These are phyloP conservation scores for Phalera bucephala DNA, from an alignment of 2,888 invertebrate species.

Conservation along the genomic window DNA sequence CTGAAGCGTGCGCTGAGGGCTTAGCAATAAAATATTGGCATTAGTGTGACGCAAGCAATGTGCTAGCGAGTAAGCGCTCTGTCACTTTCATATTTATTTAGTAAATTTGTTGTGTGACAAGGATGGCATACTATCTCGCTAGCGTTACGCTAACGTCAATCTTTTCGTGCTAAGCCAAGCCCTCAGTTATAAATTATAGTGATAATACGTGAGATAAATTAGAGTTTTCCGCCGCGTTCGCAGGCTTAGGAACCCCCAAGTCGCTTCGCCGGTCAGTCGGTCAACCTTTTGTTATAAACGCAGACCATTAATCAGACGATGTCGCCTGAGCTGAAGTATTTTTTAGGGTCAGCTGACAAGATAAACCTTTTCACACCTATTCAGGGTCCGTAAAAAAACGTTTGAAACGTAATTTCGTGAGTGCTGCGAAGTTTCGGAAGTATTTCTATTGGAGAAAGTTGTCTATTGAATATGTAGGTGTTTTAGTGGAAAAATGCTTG, in stretches of 20 bases:
- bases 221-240: conserved; percentile 26
- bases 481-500: too few relatives aligned
- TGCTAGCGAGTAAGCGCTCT: too few relatives aligned
- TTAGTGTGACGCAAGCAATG: too few relatives aligned
- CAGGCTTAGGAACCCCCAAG: conserved; percentile 23
- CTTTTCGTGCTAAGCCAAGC: too few relatives aligned
- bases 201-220: conserved; percentile 39
- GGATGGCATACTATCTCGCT: too few relatives aligned
- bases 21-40: too few relatives aligned
- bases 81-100: too few relatives aligned
- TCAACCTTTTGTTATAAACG: conserved; percentile 45
- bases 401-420: conserved; percentile 18
- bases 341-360: conserved; percentile 45
- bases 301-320: conserved; percentile 44
- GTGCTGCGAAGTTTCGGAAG: conserved; percentile 10
- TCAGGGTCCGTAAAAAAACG: conserved; percentile 34
- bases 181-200: conserved; percentile 32
- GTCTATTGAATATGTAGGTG: too few relatives aligned
- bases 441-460: neutral
- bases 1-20: too few relatives aligned
- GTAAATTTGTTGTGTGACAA: too few relatives aligned
- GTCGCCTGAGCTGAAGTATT: conserved; percentile 44
- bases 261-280: conserved; percentile 36
- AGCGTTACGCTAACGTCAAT: too few relatives aligned
- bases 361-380: conserved; percentile 49